Conservation (phyloP, 2,113 vertebrate species). For the Piprites chloris region DNA sequence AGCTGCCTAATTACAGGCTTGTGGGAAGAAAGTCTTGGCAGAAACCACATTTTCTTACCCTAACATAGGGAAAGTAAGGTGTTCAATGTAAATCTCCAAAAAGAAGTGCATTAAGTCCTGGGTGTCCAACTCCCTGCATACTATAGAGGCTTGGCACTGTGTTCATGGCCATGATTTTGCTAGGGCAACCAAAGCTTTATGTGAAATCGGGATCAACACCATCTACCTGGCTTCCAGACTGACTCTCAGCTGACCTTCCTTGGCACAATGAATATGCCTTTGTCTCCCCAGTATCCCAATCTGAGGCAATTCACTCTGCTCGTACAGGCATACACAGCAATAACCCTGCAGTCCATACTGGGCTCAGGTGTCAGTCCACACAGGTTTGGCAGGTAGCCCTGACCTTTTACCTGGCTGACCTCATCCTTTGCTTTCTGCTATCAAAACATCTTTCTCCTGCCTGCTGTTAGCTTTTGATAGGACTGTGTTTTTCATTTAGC, state of each 20-base stretch:
- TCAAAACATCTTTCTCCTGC: neutral
- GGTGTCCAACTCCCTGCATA: neutral
- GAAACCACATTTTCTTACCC: neutral
- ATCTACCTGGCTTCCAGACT: neutral
- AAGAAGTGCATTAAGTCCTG: neutral
- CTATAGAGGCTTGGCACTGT: neutral
- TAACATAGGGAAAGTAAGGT: neutral
- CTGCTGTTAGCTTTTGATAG: rapidly evolving
- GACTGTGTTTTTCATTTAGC: rapidly evolving
- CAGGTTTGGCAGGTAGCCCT: neutral
- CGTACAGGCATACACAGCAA: neutral
- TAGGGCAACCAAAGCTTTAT: neutral
- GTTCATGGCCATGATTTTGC: neutral
- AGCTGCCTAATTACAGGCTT: neutral
- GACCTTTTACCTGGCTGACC: neutral
- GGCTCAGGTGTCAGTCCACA: rapidly evolving
- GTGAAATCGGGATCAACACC: neutral
- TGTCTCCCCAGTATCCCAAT: rapidly evolving
- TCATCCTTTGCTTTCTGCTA: neutral
- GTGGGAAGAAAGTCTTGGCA: neutral
- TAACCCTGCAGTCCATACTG: neutral
- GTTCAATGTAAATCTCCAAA: neutral
- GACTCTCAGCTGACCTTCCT: neutral
- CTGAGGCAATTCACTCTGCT: neutral
- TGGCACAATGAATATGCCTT: rapidly evolving